These are phyloP conservation scores for Lytechinus pictus DNA, from an alignment of 35 echinoderm and acorn worm genomes.

Conservation along the genomic window DNA sequence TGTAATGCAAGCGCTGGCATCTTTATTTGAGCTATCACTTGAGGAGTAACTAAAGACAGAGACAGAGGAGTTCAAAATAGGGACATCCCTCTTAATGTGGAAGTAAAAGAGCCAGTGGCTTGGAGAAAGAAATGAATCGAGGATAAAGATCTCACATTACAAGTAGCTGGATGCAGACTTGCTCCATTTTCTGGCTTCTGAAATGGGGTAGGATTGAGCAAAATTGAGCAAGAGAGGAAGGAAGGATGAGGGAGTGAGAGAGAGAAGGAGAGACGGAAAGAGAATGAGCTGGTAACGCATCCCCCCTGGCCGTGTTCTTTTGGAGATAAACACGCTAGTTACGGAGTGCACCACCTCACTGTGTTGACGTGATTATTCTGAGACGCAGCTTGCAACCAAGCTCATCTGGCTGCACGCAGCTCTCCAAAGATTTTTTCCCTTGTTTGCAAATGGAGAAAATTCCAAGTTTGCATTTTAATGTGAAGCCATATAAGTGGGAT, in stretches of 20 bases:
- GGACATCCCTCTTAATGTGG: neutral
- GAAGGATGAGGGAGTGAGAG: neutral
- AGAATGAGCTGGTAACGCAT: constrained; percentile 19
- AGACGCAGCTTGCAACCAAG: constrained; percentile 22
- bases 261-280: neutral
- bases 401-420: constrained; percentile 26
- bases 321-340: constrained; percentile 39
- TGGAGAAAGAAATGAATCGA: neutral
- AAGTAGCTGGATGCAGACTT: neutral
- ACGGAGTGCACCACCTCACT: constrained; percentile 36
- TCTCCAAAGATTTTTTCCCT: constrained; percentile 29
- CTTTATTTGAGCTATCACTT: neutral
- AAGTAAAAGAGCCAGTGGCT: neutral
- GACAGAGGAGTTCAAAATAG: neutral
- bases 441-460: constrained; percentile 47
- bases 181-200: neutral
- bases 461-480: constrained; percentile 49
- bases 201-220: neutral
- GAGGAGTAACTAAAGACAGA: neutral
- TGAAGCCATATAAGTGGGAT: constrained; percentile 53
- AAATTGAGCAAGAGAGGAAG: neutral
- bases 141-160: constrained; percentile 2
- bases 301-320: constrained; percentile 45
- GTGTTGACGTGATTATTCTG: constrained; percentile 31
- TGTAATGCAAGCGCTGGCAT: neutral